Evolutionary conservation across 2,113 vertebrate genomes (phyloP).

Genomic region (Etheostoma cragini): DNA sequence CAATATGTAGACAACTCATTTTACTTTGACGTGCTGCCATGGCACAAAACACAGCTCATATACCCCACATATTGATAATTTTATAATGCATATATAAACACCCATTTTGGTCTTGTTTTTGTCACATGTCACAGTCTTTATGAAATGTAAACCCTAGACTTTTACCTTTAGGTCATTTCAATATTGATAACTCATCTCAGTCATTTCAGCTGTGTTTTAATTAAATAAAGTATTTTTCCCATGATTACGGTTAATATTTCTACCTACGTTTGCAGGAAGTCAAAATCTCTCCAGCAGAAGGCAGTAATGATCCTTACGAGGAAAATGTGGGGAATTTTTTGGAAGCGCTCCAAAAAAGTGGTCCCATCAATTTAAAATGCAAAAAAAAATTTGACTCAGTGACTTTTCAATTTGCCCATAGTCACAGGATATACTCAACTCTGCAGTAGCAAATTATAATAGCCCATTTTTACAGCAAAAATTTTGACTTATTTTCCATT

Average conservation of each 20-base stretch:
- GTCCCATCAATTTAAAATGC: not conserved
- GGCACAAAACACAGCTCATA: not conserved
- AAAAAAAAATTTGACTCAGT: not conserved
- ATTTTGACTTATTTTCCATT: not conserved
- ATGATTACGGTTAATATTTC: slow-evolving; percentile 4
- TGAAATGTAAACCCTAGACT: not conserved
- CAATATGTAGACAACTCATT: slow-evolving; percentile 12
- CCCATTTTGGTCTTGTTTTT: not conserved
- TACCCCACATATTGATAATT: not conserved
- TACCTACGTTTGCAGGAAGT: slow-evolving; percentile 15
- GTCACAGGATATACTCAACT: not conserved
- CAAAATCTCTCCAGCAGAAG: slow-evolving; percentile 33
- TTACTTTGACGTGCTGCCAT: not conserved
- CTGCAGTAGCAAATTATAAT: not conserved
- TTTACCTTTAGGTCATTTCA: not conserved
- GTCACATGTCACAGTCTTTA: not conserved
- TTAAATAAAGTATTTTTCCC: not conserved
- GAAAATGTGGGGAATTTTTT: not conserved
- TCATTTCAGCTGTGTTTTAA: not conserved
- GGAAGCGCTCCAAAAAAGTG: not conserved
- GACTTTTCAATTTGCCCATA: not conserved
- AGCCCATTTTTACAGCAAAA: not conserved
- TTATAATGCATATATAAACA: not conserved
- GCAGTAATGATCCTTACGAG: slow-evolving; percentile 8
- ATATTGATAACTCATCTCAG: not conserved